Conservation (phyloP, 2,888 invertebrate genomes). For the Dusona sp. region DNA sequence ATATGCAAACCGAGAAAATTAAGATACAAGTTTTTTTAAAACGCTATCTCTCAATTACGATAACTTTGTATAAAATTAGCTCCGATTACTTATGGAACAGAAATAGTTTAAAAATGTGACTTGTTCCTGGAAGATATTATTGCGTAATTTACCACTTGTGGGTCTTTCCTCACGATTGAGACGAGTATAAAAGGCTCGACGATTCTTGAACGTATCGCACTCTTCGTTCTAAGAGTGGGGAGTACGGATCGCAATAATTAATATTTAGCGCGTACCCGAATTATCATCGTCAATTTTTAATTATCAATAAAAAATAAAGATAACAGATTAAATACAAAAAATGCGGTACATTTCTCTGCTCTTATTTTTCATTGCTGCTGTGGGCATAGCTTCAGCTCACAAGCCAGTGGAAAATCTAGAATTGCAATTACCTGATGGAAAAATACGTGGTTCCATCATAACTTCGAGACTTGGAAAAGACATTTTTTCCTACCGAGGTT, state of each 20-base stretch:
- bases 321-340: background rate
- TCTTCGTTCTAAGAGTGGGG: conserved; percentile 5
- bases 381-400: background rate
- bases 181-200: conserved; percentile 31
- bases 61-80: background rate
- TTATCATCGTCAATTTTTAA: background rate
- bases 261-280: background rate
- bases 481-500: conserved; percentile 76
- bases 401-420: conserved; percentile 35
- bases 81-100: background rate
- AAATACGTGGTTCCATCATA: conserved; percentile 74
- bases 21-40: background rate
- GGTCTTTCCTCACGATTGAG: background rate
- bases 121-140: conserved; percentile 21
- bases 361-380: conserved; percentile 18
- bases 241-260: background rate
- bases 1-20: background rate
- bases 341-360: conserved; percentile 33
- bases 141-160: conserved; percentile 6
- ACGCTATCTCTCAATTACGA: background rate
- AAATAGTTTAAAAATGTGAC: background rate
- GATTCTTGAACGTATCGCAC: background rate
- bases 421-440: conserved; percentile 71
- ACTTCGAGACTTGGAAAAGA: conserved; percentile 72
- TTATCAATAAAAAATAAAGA: background rate